Percentiles rank a stretch among this genome's conserved stretches.
These are phyloP conservation scores for Tapera naevia DNA, from an alignment of 2,797 vertebrate species.

Conservation along the genomic window DNA sequence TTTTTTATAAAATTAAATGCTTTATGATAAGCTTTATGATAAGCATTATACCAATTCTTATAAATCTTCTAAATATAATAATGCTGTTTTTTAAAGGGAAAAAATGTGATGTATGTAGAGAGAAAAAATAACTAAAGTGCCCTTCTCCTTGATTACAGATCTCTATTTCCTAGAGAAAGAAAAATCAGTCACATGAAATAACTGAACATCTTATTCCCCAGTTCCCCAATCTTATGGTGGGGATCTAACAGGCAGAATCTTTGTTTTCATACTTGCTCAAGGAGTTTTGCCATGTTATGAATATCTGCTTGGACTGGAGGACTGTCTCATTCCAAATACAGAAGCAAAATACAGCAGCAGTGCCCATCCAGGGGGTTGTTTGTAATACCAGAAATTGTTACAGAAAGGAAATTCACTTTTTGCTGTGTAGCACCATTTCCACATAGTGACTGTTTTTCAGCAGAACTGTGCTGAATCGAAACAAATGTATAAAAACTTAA, in stretches of 20 bases:
- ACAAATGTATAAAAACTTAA: not conserved
- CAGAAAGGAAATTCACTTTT: not conserved
- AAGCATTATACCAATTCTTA: not conserved
- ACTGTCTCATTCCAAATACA: not conserved
- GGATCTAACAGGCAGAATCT: not conserved
- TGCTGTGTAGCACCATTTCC: not conserved
- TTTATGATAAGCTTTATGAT: not conserved
- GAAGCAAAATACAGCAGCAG: not conserved
- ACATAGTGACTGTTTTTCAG: not conserved
- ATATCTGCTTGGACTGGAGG: not conserved
- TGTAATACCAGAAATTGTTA: not conserved
- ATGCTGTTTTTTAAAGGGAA: not conserved
- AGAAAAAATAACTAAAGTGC: not conserved
- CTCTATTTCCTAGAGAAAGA: not conserved
- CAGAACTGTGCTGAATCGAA: not conserved
- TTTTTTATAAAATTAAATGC: not conserved
- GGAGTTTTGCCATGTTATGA: not conserved
- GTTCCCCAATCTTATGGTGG: not conserved
- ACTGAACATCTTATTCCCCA: not conserved
- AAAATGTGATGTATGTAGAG: not conserved
- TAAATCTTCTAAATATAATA: not conserved
- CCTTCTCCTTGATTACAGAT: not conserved
- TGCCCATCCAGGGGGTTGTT: not conserved
- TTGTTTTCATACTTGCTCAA: not conserved
- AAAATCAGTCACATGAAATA: not conserved